Percentiles rank a stretch among this genome's conserved stretches.
Conservation (phyloP, 2,113 vertebrate genomes). For the Clinocottus analis region DNA sequence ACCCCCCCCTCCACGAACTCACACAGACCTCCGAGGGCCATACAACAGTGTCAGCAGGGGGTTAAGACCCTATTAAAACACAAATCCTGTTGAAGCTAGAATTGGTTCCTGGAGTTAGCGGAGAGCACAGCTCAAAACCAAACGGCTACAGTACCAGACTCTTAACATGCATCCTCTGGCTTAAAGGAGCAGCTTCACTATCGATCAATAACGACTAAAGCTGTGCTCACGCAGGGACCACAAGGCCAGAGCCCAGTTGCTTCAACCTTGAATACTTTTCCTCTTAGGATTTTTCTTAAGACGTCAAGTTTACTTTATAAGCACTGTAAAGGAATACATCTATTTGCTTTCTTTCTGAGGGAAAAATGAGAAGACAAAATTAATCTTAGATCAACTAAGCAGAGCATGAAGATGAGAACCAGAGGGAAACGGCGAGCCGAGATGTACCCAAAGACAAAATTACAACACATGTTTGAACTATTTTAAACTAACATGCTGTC, state of each 20-base stretch:
- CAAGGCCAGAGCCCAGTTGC: constrained; percentile 35
- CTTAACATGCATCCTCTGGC: constrained; percentile 45
- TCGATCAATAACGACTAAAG: constrained; percentile 66
- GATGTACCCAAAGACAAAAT: background rate
- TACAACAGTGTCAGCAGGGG: constrained; percentile 52
- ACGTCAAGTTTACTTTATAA: constrained; percentile 15
- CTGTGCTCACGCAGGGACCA: constrained; percentile 26
- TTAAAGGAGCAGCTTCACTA: constrained; percentile 55
- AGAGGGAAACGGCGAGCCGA: background rate
- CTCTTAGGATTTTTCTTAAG: constrained; percentile 11
- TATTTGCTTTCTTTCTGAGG: background rate
- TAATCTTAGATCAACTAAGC: background rate
- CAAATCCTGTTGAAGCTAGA: constrained; percentile 68
- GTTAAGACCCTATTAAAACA: constrained; percentile 71
- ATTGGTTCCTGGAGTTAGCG: constrained; percentile 54
- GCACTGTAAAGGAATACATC: background rate
- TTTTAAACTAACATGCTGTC: background rate
- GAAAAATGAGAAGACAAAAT: background rate
- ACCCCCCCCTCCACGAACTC: background rate
- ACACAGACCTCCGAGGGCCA: constrained; percentile 49
- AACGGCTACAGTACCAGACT: constrained; percentile 23
- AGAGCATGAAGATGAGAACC: constrained; percentile 12
- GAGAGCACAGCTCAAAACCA: constrained; percentile 49
- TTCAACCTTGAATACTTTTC: constrained; percentile 32
- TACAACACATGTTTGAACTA: background rate